These are phyloP conservation scores for Xanthorhoe designata DNA, from an alignment of 2,888 invertebrate genomes.

Conservation along the genomic window DNA sequence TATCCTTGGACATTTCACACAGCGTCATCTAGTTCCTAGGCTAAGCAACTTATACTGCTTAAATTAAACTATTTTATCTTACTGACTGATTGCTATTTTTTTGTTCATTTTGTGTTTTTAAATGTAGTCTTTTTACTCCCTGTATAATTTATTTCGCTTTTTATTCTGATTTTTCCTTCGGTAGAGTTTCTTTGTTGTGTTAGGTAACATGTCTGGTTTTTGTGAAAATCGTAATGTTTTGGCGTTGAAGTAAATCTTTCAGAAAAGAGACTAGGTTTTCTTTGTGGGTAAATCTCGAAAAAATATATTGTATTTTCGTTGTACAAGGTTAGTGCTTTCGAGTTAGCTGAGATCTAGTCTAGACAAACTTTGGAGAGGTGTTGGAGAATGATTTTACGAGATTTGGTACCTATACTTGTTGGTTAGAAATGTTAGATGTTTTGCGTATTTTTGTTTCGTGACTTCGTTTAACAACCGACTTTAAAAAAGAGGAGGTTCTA, in stretches of 20 bases:
- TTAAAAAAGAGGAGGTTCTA: too few relatives aligned
- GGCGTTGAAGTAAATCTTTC: slow-evolving; percentile 5
- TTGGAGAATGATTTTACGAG: background rate
- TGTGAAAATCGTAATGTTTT: slow-evolving; percentile 1
- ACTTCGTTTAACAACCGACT: too few relatives aligned
- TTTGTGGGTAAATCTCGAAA: background rate
- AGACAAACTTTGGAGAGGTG: background rate
- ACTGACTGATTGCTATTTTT: too few relatives aligned
- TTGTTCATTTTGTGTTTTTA: background rate
- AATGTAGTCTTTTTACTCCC: background rate
- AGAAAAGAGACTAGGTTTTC: background rate
- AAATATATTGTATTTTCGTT: background rate
- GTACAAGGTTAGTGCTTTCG: background rate
- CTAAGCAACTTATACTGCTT: too few relatives aligned
- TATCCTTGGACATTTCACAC: too few relatives aligned
- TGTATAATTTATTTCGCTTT: background rate
- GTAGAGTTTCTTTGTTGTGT: slow-evolving; percentile 12
- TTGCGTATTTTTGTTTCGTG: too few relatives aligned
- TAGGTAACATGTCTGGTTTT: slow-evolving; percentile 17
- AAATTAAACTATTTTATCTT: too few relatives aligned
- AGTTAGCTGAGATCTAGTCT: background rate
- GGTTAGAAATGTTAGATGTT: too few relatives aligned
- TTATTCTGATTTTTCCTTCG: slow-evolving; percentile 1
- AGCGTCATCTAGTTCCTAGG: too few relatives aligned
- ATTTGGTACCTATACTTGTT: background rate